Evolutionary conservation across 2,113 vertebrate species (phyloP).

Genomic region (Halcyon senegalensis): DNA sequence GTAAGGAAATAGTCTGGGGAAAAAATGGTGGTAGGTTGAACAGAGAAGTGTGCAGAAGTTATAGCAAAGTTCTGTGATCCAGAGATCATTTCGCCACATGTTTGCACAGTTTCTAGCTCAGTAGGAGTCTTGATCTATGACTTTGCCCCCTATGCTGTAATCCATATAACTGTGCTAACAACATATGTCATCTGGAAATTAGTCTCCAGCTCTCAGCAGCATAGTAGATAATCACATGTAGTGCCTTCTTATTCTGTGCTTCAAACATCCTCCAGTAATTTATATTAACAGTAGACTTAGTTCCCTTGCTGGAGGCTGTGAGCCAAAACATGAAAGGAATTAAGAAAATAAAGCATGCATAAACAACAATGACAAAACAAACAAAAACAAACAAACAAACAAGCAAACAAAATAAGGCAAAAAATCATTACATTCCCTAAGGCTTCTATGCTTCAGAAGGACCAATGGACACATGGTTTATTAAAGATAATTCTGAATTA

Average conservation of each 20-base stretch:
- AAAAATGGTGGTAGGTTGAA: neutral
- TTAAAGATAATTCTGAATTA: conserved; percentile 7
- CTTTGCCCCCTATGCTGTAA: neutral
- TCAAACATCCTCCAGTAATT: neutral
- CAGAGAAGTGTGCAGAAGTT: neutral
- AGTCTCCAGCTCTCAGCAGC: neutral
- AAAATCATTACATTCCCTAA: neutral
- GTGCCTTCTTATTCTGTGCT: neutral
- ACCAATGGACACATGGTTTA: neutral
- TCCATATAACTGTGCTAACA: neutral
- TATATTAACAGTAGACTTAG: neutral
- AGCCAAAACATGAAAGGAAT: neutral
- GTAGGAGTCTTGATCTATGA: neutral
- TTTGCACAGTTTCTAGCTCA: neutral
- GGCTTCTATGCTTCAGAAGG: neutral
- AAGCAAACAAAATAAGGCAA: neutral
- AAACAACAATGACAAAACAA: neutral
- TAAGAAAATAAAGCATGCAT: neutral
- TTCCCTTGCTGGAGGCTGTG: neutral
- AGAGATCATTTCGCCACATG: neutral
- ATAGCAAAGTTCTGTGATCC: neutral
- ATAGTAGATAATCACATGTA: neutral
- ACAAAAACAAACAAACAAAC: no score
- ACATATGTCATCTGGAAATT: conserved; percentile 17
- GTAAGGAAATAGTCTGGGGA: neutral